phyloP scores from a whole-genome alignment of 2,888 invertebrate species.

The Torymus texanus region DNA sequence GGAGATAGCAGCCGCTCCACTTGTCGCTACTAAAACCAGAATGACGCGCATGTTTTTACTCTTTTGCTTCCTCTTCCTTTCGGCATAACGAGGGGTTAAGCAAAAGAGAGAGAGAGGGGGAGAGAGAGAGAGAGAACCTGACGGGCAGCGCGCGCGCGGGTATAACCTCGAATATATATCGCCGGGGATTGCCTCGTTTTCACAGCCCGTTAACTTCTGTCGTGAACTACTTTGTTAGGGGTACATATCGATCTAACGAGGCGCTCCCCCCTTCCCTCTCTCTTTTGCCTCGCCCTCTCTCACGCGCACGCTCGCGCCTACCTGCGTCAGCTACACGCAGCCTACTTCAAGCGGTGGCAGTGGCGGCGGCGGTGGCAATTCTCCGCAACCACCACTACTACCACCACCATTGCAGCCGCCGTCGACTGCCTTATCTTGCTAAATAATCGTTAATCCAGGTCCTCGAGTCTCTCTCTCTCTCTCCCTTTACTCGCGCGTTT shows the following conservation, averaged over 20 bases:
- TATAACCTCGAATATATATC: conserved; percentile 35
- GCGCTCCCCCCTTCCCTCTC: conserved; percentile 8
- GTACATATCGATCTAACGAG: conserved; percentile 49
- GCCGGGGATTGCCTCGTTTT: conserved; percentile 46
- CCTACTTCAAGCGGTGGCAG: too few species aligned
- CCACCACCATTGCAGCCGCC: background rate
- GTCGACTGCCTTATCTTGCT: background rate
- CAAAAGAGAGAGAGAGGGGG: too few species aligned
- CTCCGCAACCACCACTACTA: too few species aligned
- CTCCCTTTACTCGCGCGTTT: too few species aligned
- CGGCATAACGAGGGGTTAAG: background rate
- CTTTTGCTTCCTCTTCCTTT: background rate
- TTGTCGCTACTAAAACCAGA: conserved; percentile 25
- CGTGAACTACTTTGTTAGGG: conserved; percentile 53
- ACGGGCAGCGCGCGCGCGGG: background rate
- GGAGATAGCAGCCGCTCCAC: conserved; percentile 3
- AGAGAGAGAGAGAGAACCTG: too few species aligned
- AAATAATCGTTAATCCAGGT: conserved; percentile 14
- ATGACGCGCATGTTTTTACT: conserved; percentile 45
- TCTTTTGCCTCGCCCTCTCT: background rate
- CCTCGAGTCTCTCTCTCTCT: conserved; percentile 3
- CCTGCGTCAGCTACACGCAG: background rate
- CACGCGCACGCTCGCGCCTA: background rate
- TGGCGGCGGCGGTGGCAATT: too few species aligned
- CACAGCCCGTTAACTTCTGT: conserved; percentile 53